Evolutionary conservation across 1,140 invertebrate species (phyloP), one percentile per base, ranked within the genome.

Genomic region (Camponotus floridanus): DNA sequence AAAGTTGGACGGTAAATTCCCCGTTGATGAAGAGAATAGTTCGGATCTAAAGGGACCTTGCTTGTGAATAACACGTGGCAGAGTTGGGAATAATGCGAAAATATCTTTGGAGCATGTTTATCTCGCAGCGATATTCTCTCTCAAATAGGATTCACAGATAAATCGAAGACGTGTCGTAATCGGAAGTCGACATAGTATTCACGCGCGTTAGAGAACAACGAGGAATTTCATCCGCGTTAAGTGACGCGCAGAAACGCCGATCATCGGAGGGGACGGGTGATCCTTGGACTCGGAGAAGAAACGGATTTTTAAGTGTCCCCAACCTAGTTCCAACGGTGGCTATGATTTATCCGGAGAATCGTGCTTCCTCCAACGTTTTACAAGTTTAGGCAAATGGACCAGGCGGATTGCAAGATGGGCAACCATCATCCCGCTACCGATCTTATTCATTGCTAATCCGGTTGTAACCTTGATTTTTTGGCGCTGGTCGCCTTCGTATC

Each of bases 381-480:
- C 11, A 31, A 86, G 33, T 78, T 68, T 85, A 59, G 68, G 3
- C 6, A 31, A 74, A 86, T 86, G 74, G 51, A 88, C 74, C 68
- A 88, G 74, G 15, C 31, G 73, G 57, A 7, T 31, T 33, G 48
- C 70, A 76, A 45, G 68, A 57, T 45, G 31, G 21, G 33, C 61
- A 73, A 64, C 70, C 45, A 65, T 48, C 48, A 36, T 57, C 18
- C 26, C 80, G 39, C 39, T 33, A 33, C 13, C 59, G 73, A 59
- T 90, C 86, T 87, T 90, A 85, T 91, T 80, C 84, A 55, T 80
- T 45, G 84, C 86, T 87, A 91, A 86, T 91, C 62, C 68, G 68
- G 36, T 26, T 26, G n/a, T 70, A 88, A 85, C 90, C 89, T 91
- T 90, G 90, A 91, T 91, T 90, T 90, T 48, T 90, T 33, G 89